Evolutionary conservation across 2,113 vertebrate species (phyloP).

Genomic region (Megaleporinus macrocephalus): DNA sequence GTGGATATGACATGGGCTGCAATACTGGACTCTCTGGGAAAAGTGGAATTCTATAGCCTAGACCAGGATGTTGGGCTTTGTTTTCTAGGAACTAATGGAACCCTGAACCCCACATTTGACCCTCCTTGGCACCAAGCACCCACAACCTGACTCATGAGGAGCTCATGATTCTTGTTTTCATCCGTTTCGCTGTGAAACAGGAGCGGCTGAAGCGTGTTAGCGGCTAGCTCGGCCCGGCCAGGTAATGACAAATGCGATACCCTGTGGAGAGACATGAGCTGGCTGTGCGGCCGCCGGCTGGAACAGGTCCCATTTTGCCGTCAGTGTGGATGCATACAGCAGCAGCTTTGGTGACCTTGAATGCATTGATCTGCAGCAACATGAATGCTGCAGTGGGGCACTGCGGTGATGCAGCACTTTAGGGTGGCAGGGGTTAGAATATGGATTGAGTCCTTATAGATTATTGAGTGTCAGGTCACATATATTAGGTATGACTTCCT

Average conservation of each 20-base stretch:
- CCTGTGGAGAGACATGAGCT: neutral
- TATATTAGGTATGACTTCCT: neutral
- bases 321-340: neutral
- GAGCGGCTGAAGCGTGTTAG: neutral
- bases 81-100: neutral
- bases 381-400: conserved; percentile 29
- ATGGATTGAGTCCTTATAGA: neutral
- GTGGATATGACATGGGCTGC: neutral
- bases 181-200: neutral
- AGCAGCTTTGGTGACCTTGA: conserved; percentile 32
- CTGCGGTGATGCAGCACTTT: conserved; percentile 22
- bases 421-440: neutral
- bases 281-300: neutral
- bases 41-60: neutral
- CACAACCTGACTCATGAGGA: neutral
- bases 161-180: neutral
- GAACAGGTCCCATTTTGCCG: conserved; percentile 9
- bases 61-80: neutral
- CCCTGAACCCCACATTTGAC: neutral
- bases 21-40: neutral
- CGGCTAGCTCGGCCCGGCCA: neutral
- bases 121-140: neutral
- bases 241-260: conserved; percentile 23
- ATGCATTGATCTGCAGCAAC: conserved; percentile 33
- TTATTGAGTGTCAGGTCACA: neutral